phyloP scores from a whole-genome alignment of 2,797 vertebrate species.

The Chaetophractus vellerosus region DNA sequence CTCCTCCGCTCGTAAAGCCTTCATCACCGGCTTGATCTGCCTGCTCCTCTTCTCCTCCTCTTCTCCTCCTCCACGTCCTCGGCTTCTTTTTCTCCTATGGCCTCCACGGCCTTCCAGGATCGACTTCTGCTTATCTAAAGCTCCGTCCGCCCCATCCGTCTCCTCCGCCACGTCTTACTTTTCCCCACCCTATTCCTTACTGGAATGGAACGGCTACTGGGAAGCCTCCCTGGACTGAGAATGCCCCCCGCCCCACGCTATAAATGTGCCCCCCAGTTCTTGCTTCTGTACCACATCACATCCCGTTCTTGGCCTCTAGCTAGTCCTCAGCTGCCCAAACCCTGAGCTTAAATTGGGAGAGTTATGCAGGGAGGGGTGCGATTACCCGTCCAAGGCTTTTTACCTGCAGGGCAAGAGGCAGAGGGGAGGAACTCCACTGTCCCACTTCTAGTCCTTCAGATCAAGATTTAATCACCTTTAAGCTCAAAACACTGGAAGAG shows the following conservation, averaged over 20 bases:
- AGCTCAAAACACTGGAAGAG: neutral
- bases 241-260: neutral
- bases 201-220: neutral
- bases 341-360: neutral
- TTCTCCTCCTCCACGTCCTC: neutral
- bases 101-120: constrained; percentile 16
- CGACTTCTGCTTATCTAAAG: neutral
- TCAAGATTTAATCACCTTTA: neutral
- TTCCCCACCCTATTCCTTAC: neutral
- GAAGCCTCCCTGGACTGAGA: neutral
- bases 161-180: neutral
- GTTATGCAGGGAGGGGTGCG: neutral
- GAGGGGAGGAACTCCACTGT: neutral
- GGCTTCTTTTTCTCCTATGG: neutral
- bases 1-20: constrained; percentile 56
- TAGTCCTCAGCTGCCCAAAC: neutral
- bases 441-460: neutral
- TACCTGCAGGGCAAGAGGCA: neutral
- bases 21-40: constrained; percentile 2
- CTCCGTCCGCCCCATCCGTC: neutral
- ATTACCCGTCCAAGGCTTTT: neutral
- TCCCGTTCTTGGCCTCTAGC: neutral
- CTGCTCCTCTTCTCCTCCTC: neutral
- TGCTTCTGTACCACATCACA: neutral
- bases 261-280: neutral